Conservation (phyloP, 2,888 invertebrate species). For the Pimpla rufipes region DNA sequence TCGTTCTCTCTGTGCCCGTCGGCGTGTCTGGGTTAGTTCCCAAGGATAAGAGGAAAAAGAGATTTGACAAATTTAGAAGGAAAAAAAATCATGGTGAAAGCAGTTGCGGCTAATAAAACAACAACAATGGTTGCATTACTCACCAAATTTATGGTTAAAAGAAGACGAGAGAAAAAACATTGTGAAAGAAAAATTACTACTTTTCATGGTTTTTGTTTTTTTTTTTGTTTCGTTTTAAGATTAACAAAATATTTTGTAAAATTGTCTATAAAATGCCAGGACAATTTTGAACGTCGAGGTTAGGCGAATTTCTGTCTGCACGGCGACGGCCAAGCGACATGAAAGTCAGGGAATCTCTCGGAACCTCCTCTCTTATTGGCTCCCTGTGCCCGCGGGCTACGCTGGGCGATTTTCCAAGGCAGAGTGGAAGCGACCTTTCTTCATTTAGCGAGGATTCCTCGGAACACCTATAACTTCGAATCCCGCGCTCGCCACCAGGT, state of each 20-base stretch:
- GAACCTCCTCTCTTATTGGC: conserved; percentile 64
- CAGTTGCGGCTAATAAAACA: too few relatives aligned
- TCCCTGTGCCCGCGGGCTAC: conserved; percentile 23
- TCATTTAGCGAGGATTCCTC: not conserved
- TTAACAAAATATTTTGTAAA: too few relatives aligned
- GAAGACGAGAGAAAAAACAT: too few relatives aligned
- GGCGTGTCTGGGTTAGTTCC: conserved; percentile 8
- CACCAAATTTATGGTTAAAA: too few relatives aligned
- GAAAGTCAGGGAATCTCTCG: conserved; percentile 70
- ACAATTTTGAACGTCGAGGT: too few relatives aligned
- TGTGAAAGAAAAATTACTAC: too few relatives aligned
- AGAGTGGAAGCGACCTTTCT: conserved; percentile 14
- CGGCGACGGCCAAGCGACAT: conserved; percentile 51
- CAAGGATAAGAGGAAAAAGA: not conserved
- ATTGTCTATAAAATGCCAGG: too few relatives aligned
- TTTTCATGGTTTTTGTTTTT: too few relatives aligned
- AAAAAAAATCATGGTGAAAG: too few relatives aligned
- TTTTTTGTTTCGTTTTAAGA: too few relatives aligned
- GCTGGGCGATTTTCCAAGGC: conserved; percentile 26
- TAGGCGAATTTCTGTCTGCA: not conserved
- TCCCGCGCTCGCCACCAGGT: conserved; percentile 2
- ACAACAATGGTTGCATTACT: too few relatives aligned
- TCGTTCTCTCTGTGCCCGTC: not conserved
- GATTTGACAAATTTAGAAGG: too few relatives aligned
- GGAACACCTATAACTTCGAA: not conserved